These are phyloP conservation scores for Spea hammondii DNA, from an alignment of 2,797 vertebrate genomes.

Conservation along the genomic window DNA sequence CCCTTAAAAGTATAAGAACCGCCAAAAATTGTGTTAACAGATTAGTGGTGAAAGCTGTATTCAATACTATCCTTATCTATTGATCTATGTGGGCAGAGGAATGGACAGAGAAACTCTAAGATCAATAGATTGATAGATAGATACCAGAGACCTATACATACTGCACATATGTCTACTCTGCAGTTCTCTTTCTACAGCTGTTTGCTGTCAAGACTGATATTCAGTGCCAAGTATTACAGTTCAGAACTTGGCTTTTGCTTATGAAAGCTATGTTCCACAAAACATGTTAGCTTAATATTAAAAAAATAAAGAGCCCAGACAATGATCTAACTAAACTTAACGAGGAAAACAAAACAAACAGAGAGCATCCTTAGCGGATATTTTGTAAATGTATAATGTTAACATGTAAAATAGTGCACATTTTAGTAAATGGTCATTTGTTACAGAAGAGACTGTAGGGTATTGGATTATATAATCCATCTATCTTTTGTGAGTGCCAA, in stretches of 20 bases:
- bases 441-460: slow-evolving; percentile 8
- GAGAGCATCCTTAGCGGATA: not conserved
- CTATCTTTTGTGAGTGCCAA: slow-evolving; percentile 44
- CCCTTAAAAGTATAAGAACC: no score
- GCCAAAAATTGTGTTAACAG: no score
- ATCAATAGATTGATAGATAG: no score
- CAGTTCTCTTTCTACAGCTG: slow-evolving; percentile 36
- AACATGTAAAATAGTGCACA: not conserved
- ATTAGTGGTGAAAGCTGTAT: no score
- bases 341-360: slow-evolving; percentile 1
- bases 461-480: slow-evolving; percentile 37
- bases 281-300: slow-evolving; percentile 41
- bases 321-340: slow-evolving; percentile 13
- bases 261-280: slow-evolving; percentile 21
- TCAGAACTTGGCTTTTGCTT: slow-evolving; percentile 38
- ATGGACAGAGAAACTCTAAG: no score
- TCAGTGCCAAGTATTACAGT: slow-evolving; percentile 47
- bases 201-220: slow-evolving; percentile 40
- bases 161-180: slow-evolving; percentile 7
- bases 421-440: slow-evolving; percentile 3
- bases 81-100: no score
- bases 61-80: no score
- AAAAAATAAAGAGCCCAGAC: slow-evolving; percentile 14
- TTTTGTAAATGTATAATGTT: slow-evolving; percentile 5
- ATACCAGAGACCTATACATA: no score